Base-by-base conservation (phyloP, 2,888 invertebrate species). In the Drosophila mulleri region DNA sequence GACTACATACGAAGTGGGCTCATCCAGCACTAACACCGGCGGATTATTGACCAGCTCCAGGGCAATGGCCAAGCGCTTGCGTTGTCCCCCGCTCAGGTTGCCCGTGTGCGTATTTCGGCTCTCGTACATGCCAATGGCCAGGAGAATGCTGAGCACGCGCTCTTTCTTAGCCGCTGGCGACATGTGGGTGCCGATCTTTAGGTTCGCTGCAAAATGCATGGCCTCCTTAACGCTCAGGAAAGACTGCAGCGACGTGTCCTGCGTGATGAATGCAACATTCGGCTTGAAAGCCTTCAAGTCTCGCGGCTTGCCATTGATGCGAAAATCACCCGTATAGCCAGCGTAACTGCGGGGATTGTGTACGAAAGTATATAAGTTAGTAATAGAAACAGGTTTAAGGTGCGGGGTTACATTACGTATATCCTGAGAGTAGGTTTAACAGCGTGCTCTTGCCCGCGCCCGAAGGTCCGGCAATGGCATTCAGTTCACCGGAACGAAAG, bases 41-140 rank as follows among this genome's bases (percentile, higher is more conserved):
- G 98, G 98, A 93, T 98, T 98, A 92, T 96, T 97, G 79, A 98
- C 95, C 83, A 98, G 94, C 94, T 98, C 98, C 75, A 98, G 93
- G 11, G 98, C 98, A 76, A 98, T 97, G 1, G 98, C 96, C 57
- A 98, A 94, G 85, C 98, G 94, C 92, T 98, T 98, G 88, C 95
- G 95, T 93, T 98, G 97, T 0, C 98, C 98, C 11, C 98, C 98
- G 16, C 98, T 98, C 50, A 98, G 94, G 52, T 94, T 93, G 3
- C 94, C 94, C 0, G 97, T 96, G 76, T 95, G 94, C 0, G 97
- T 97, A 83, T 95, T 93, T 47, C 95, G 93, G 52, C 94, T 94
- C 56, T 94, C 94, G 76, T 94, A 94, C 82, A 98, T 94, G 45
- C 96, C 96, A 67, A 98, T 94, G 0, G 96, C 96, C 67, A 95